These are phyloP conservation scores for Drosophila equinoxialis DNA, from an alignment of 1,140 invertebrate genomes.

Conservation along the genomic window DNA sequence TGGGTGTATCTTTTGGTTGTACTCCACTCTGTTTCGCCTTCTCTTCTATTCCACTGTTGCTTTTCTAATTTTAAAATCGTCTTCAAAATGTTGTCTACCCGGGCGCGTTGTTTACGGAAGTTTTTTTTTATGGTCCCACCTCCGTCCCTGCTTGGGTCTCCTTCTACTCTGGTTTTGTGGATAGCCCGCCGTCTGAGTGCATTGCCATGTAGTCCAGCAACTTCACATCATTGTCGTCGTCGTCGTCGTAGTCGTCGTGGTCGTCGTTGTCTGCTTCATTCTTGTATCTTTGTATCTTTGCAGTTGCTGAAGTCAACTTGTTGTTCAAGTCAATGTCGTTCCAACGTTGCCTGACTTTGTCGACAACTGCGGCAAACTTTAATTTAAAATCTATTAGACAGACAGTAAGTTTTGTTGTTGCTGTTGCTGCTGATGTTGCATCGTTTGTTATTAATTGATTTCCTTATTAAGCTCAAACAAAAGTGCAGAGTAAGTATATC, in stretches of 20 bases:
- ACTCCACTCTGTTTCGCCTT: conserved; percentile 6
- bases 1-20: conserved; percentile 10
- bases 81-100: conserved; percentile 62
- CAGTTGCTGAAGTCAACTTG: conserved; percentile 68
- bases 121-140: conserved; percentile 48
- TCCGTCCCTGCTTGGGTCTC: background rate
- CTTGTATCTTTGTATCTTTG: conserved; percentile 49
- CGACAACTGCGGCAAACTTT: conserved; percentile 65
- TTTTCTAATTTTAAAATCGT: conserved; percentile 81
- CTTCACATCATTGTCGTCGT: conserved; percentile 49
- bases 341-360: conserved; percentile 39
- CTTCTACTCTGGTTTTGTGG: background rate
- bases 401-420: conserved; percentile 47
- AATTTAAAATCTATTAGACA: conserved; percentile 77
- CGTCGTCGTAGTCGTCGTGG: conserved; percentile 33
- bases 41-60: conserved; percentile 38
- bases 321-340: conserved; percentile 72
- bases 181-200: conserved; percentile 62
- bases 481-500: conserved; percentile 8
- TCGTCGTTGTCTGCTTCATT: conserved; percentile 42
- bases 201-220: conserved; percentile 71
- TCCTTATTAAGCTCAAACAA: conserved; percentile 69
- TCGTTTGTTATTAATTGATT: conserved; percentile 80
- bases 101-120: conserved; percentile 75
- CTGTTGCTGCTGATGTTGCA: conserved; percentile 39